Evolutionary conservation across 2,797 vertebrate genomes (phyloP), one percentile per base, ranked within the genome.

Genomic region (Alcedo atthis): DNA sequence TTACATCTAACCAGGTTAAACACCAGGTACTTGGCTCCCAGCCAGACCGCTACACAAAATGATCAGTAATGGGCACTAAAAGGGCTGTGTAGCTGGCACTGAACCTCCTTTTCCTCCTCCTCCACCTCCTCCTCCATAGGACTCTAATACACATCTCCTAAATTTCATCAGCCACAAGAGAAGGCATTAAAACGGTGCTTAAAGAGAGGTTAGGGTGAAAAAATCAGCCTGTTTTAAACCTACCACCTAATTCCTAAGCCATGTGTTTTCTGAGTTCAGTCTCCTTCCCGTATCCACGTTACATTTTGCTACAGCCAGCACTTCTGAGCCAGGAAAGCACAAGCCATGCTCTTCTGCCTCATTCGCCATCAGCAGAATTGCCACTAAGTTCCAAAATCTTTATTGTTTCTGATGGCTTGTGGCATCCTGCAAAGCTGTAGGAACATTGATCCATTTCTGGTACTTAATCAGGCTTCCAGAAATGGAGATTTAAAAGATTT

Each of bases 1-100:
- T 94, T 94, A 76, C 13, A 8, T 79, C 91, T 95, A 95, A 95
- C 93, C 87, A 91, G 95, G 94, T 96, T 94, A 96, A 96, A 92
- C 0, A 37, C 63, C 79, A 91, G 91, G 53, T 93, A 95, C 74
- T 92, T 95, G 95, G 93, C 82, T 85, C 87, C 35, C 73, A 81
- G 91, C 93, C 95, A 95, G 85, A 76, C 82, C 9, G 1, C 89
- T 53, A 16, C 71, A 67, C 76, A 59, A 87, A 95, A 73, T 87
- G 82, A 94, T 79, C 79, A 20, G 87, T 93, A 92, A 95, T 91
- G 83, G 92, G 76, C 55, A 93, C 92, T 94, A 85, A 95, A 95
- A 96, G 87, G 93, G 62, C 79, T 92, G 54, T 82, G 76, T 89
- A 71, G 64, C 81, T 95, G 95, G 93, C 87, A 62, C 62, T 64